A percentile compares a stretch with the other conserved stretches of the same genome.
Evolutionary conservation across 2,797 vertebrate genomes (phyloP).

Genomic region (Peromyscus aztecus): DNA sequence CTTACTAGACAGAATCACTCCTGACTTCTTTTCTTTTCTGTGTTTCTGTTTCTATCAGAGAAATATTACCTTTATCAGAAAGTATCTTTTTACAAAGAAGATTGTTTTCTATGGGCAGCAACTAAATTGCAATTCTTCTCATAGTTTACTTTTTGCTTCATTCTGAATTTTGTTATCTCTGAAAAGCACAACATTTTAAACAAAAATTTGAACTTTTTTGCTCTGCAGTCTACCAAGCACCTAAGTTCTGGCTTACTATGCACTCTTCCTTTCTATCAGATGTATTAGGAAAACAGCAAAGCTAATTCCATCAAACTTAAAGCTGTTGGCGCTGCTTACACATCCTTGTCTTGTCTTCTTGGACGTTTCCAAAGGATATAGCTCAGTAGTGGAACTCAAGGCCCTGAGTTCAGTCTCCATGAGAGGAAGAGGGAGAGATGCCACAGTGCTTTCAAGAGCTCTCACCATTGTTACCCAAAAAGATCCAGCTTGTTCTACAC

Average conservation of each 20-base stretch:
- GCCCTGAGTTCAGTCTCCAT: neutral
- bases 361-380: neutral
- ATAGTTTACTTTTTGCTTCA: slow-evolving; percentile 19
- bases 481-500: neutral
- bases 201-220: neutral
- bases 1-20: neutral
- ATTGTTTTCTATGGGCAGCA: neutral
- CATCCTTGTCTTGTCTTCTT: neutral
- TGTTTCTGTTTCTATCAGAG: slow-evolving; percentile 23
- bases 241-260: neutral
- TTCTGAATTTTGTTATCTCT: slow-evolving; percentile 30
- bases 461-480: neutral
- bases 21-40: slow-evolving; percentile 46
- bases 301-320: neutral
- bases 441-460: neutral
- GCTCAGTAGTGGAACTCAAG: neutral
- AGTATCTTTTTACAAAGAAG: slow-evolving; percentile 60
- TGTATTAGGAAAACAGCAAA: neutral
- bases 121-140: slow-evolving; percentile 62
- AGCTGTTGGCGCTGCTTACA: neutral
- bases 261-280: neutral
- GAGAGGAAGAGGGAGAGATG: neutral
- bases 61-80: slow-evolving; percentile 52
- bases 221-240: neutral
- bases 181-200: slow-evolving; percentile 45